These are phyloP conservation scores for Carcharodon carcharias DNA, from an alignment of 2,797 vertebrate species.

Conservation along the genomic window DNA sequence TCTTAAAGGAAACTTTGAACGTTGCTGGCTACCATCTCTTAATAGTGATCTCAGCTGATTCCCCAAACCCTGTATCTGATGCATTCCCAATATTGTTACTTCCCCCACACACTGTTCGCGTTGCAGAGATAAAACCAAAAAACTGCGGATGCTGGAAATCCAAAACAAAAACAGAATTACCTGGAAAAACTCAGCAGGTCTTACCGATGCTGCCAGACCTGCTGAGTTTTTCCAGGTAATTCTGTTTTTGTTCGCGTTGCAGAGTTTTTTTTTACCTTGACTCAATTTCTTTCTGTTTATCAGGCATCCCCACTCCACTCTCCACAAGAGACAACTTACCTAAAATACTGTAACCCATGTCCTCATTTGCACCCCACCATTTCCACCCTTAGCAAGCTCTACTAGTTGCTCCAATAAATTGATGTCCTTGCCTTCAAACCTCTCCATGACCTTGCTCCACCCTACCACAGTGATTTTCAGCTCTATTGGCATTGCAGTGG, in stretches of 20 bases:
- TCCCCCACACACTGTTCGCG: background rate
- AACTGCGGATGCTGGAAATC: too few relatives aligned
- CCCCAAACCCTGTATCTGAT: background rate
- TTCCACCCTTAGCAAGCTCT: background rate
- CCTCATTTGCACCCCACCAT: background rate
- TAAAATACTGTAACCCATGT: background rate
- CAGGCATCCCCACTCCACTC: background rate
- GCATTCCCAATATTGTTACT: background rate
- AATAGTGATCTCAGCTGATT: background rate
- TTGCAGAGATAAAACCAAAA: too few relatives aligned
- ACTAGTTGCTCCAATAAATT: background rate
- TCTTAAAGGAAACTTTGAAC: background rate
- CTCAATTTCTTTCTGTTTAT: background rate
- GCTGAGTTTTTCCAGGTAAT: too few relatives aligned
- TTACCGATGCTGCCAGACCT: too few relatives aligned
- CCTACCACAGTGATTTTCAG: background rate
- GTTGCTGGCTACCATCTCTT: background rate
- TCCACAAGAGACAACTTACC: background rate
- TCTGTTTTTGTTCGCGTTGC: too few relatives aligned
- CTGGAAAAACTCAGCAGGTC: too few relatives aligned
- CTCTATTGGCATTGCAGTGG: background rate
- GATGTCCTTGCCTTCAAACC: background rate
- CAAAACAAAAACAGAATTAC: too few relatives aligned
- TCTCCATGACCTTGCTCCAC: background rate
- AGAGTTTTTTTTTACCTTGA: background rate